Base-by-base conservation (phyloP, 2,888 invertebrate species). In the Mellilla xanthometata region DNA sequence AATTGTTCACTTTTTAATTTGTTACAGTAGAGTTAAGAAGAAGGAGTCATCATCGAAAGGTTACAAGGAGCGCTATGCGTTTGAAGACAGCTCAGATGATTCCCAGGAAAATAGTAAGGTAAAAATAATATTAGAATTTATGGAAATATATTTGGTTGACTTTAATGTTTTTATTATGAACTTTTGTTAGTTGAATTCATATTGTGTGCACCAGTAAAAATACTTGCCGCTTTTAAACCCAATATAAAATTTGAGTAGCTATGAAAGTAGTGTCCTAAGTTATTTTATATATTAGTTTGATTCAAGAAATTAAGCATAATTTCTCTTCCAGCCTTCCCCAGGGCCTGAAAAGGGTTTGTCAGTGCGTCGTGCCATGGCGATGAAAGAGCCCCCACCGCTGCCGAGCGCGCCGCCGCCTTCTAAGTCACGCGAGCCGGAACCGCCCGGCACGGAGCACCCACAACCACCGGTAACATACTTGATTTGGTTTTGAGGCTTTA, bases 351-450 rank as follows among this genome's bases (percentile, higher is more conserved):
- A 92, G 68, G 90, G 85, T 59, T 84, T 92, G 60, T 92, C 91
- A 24, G 90, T 92, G 13, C 89, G 92, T 0, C 92, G 92, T 49
- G 91, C 91, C 10, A 92, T 92, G 92, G 91, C 92, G 0, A 82
- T 92, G 88, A 92, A 92, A 70, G 92, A 92, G 68, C 90, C 91
- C n/a, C 90, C 91, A 28, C 89, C 91, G 62, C 83, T 90, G 48
- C 90, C 91, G 1, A 68, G 86, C 10, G 86, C 91, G 34, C 90
- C 91, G 50, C 90, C 91, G 47, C 90, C 91, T 6, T 68, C 76
- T 49, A 89, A 86, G 56, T 61, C 59, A 52, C 77, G 85, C 41
- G 90, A 91, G 62, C 91, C 91, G n/a, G 91, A 91, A 48, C 91
- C 91, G 24, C 91, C 91, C 10, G 90, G 91, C 64, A 91, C 92